Evolutionary conservation across 2,113 vertebrate species (phyloP).

Genomic region (Oncorhynchus kisutch): DNA sequence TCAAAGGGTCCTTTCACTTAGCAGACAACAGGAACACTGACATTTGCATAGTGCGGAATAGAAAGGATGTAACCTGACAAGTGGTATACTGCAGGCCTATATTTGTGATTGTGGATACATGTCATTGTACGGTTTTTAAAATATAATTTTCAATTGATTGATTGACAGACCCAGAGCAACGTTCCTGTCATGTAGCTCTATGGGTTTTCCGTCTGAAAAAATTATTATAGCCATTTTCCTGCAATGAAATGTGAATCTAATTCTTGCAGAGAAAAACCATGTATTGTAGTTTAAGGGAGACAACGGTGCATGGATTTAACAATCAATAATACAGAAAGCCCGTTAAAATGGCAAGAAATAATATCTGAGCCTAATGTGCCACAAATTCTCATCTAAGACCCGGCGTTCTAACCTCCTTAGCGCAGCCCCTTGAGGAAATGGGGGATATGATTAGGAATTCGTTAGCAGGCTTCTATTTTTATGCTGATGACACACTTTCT

Average conservation of each 20-base stretch:
- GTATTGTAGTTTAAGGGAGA: constrained; percentile 31
- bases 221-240: constrained; percentile 53
- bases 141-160: constrained; percentile 42
- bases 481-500: constrained; percentile 82
- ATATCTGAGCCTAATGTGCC: constrained; percentile 67
- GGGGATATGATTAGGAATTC: constrained; percentile 79
- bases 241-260: constrained; percentile 30
- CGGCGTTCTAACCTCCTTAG: constrained; percentile 76
- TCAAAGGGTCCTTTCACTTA: constrained; percentile 64
- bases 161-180: constrained; percentile 31
- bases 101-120: neutral
- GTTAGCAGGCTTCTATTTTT: constrained; percentile 80
- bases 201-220: constrained; percentile 4
- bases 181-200: constrained; percentile 24
- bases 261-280: constrained; percentile 37
- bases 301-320: constrained; percentile 49
- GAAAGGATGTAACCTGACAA: constrained; percentile 22
- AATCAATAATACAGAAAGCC: constrained; percentile 61
- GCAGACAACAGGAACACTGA: constrained; percentile 62
- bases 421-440: constrained; percentile 71
- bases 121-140: constrained; percentile 23
- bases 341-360: constrained; percentile 68
- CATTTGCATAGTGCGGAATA: constrained; percentile 64
- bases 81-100: constrained; percentile 25
- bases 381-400: constrained; percentile 71